Percentiles rank a stretch among this genome's conserved stretches.
These are phyloP conservation scores for Ctenopoma kingsleyae DNA, from an alignment of 2,797 vertebrate species.

Conservation along the genomic window DNA sequence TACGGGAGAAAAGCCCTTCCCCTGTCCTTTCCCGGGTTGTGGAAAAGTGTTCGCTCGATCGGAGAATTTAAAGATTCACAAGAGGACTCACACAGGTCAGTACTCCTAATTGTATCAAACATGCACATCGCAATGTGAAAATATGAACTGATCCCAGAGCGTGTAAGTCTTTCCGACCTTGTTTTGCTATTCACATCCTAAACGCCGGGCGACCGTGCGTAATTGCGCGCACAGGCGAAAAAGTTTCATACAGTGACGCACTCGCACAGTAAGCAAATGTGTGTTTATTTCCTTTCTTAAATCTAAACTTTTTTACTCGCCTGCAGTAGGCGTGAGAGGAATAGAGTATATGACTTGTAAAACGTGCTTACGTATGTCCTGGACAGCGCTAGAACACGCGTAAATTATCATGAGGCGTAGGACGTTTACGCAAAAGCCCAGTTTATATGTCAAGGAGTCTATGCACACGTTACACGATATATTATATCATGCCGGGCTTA, in stretches of 20 bases:
- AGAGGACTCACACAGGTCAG: conserved; percentile 98
- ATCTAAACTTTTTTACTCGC: conserved; percentile 39
- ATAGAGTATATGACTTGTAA: conserved; percentile 70
- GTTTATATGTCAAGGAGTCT: background rate
- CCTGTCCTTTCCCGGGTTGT: conserved; percentile 95
- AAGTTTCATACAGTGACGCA: conserved; percentile 22
- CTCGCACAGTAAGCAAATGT: conserved; percentile 19
- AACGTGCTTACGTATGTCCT: conserved; percentile 76
- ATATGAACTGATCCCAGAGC: background rate
- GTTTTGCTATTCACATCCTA: conserved; percentile 9
- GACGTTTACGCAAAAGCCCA: conserved; percentile 45
- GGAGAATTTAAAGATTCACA: conserved; percentile 98
- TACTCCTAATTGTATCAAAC: conserved; percentile 50
- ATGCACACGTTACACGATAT: background rate
- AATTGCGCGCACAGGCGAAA: conserved; percentile 46
- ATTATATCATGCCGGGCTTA: background rate
- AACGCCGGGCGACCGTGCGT: conserved; percentile 26
- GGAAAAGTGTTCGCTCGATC: conserved; percentile 97
- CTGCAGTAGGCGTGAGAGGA: conserved; percentile 57
- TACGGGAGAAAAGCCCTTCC: conserved; percentile 96
- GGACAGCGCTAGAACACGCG: conserved; percentile 46
- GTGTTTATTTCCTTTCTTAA: conserved; percentile 53
- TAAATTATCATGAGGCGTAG: conserved; percentile 55
- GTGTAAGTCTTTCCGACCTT: background rate
- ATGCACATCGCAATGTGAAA: background rate